Percentiles rank a stretch among this genome's conserved stretches.
phyloP scores from a whole-genome alignment of 2,797 vertebrate genomes.

The Dromococcyx pavoninus region DNA sequence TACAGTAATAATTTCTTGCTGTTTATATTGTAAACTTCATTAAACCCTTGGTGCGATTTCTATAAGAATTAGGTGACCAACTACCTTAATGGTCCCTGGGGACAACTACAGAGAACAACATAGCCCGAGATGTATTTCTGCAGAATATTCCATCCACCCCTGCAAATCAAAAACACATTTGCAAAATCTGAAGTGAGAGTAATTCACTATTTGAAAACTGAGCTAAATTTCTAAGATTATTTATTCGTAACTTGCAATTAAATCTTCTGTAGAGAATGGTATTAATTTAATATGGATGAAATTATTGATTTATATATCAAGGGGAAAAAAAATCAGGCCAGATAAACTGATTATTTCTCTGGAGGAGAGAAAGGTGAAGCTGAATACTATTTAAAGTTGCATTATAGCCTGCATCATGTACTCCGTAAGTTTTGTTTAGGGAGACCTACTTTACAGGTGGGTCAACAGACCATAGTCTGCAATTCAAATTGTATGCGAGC shows the following conservation, averaged over 20 bases:
- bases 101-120: background rate
- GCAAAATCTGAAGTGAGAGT: constrained; percentile 19
- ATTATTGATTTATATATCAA: constrained; percentile 41
- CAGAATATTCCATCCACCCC: background rate
- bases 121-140: background rate
- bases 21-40: background rate
- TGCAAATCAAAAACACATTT: constrained; percentile 52
- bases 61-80: background rate
- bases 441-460: background rate
- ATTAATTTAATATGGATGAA: constrained; percentile 29
- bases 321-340: background rate
- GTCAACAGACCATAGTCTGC: background rate
- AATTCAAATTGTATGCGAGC: background rate
- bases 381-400: background rate
- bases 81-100: background rate
- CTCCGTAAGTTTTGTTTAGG: background rate
- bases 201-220: background rate
- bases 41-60: background rate
- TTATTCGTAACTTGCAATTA: background rate
- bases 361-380: background rate
- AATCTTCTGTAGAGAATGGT: background rate
- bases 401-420: background rate
- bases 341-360: background rate
- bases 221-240: constrained; percentile 5
- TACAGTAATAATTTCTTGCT: background rate